Evolutionary conservation across 2,113 vertebrate genomes (phyloP).

Genomic region (Poeciliopsis prolifica): DNA sequence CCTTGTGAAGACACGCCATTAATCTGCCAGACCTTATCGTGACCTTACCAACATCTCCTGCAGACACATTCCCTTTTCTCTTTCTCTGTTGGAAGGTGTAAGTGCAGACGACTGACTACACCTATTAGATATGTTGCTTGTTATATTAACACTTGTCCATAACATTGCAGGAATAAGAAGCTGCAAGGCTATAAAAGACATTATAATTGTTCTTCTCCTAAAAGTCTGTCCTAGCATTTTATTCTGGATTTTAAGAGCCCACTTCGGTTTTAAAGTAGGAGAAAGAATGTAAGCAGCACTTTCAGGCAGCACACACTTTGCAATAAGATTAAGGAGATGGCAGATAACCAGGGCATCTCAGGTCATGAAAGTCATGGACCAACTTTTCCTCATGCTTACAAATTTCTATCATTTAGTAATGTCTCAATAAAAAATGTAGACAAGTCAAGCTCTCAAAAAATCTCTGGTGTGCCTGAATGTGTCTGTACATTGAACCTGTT

Average conservation of each 20-base stretch:
- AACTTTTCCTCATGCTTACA: no score
- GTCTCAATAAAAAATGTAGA: no score
- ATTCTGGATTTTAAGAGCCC: neutral
- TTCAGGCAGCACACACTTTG: neutral
- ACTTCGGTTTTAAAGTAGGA: neutral
- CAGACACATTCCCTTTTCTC: constrained; percentile 16
- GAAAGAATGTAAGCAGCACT: neutral
- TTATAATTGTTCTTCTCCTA: neutral
- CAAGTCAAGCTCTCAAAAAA: no score
- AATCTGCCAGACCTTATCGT: constrained; percentile 44
- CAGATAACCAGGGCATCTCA: neutral
- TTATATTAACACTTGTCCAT: neutral
- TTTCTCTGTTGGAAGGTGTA: neutral
- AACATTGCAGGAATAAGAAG: neutral
- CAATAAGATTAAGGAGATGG: neutral
- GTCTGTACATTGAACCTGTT: no score
- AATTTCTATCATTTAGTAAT: no score
- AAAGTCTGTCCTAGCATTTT: neutral
- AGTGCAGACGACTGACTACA: neutral
- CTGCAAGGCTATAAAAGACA: neutral
- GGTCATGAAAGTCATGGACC: neutral
- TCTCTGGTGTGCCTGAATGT: no score
- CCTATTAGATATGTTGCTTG: neutral
- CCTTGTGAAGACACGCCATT: constrained; percentile 36
- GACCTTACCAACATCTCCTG: constrained; percentile 41